Conservation (phyloP, 2,113 vertebrate genomes). For the Pagrus major region DNA sequence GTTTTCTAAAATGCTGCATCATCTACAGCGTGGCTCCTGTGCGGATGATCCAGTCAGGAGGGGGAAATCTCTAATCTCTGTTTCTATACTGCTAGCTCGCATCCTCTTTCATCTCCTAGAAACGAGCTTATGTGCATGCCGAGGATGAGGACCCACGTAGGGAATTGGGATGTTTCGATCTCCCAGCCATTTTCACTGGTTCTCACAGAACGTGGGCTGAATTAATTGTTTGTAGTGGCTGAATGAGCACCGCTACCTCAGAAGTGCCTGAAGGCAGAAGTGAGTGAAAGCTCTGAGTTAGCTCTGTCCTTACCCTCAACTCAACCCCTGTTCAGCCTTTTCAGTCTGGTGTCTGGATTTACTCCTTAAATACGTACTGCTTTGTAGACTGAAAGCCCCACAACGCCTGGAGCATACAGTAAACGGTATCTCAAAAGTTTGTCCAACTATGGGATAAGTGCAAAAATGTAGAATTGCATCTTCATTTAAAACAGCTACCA, state of each 20-base stretch:
- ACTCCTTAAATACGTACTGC: slow-evolving; percentile 28
- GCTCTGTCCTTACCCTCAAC: slow-evolving; percentile 51
- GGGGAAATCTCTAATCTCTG: slow-evolving; percentile 48
- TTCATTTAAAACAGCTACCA: background rate
- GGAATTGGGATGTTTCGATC: slow-evolving; percentile 70
- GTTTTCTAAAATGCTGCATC: slow-evolving; percentile 39
- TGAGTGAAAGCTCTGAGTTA: slow-evolving; percentile 25
- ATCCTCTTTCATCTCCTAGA: slow-evolving; percentile 65
- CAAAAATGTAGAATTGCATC: slow-evolving; percentile 9
- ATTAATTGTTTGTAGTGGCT: slow-evolving; percentile 56
- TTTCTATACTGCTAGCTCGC: slow-evolving; percentile 39
- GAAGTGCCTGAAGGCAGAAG: slow-evolving; percentile 56
- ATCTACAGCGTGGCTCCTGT: slow-evolving; percentile 18
- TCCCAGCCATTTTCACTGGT: slow-evolving; percentile 47
- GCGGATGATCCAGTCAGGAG: slow-evolving; percentile 34
- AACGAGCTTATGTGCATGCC: slow-evolving; percentile 55
- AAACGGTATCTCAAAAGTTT: slow-evolving; percentile 9
- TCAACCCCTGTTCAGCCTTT: slow-evolving; percentile 52
- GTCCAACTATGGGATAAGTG: background rate
- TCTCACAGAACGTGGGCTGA: slow-evolving; percentile 60
- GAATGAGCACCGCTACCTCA: slow-evolving; percentile 32
- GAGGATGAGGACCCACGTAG: slow-evolving; percentile 50
- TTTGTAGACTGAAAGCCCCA: slow-evolving; percentile 29
- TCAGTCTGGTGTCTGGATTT: slow-evolving; percentile 50
- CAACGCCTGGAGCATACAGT: slow-evolving; percentile 21